Conservation (phyloP, 2,113 vertebrate species). For the Odontesthes bonariensis region DNA sequence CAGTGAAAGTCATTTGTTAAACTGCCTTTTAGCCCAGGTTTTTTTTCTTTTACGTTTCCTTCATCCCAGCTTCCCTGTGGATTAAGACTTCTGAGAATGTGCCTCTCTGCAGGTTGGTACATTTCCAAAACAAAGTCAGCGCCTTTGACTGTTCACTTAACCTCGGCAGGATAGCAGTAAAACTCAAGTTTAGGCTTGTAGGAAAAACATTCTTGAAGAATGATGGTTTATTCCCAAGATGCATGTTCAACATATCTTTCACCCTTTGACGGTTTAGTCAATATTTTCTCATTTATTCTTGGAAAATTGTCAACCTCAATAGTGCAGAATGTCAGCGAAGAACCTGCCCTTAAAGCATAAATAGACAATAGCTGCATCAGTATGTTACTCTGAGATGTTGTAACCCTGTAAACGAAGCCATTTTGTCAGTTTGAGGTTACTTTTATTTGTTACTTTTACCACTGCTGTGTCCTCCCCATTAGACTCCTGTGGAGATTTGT, state of each 20-base stretch:
- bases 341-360: neutral
- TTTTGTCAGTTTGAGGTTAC: neutral
- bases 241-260: neutral
- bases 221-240: neutral
- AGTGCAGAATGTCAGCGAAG: neutral
- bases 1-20: slow-evolving; percentile 29
- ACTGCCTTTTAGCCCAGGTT: slow-evolving; percentile 35
- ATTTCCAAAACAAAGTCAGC: slow-evolving; percentile 34
- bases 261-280: neutral
- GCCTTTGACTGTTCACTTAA: slow-evolving; percentile 16
- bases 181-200: neutral
- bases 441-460: neutral
- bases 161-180: neutral
- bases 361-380: neutral
- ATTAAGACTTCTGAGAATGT: slow-evolving; percentile 65
- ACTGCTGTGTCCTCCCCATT: slow-evolving; percentile 12
- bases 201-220: neutral
- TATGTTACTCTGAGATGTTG: neutral
- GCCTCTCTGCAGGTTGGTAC: slow-evolving; percentile 31
- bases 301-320: neutral
- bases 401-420: too few species aligned
- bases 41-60: slow-evolving; percentile 35
- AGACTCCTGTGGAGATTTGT: slow-evolving; percentile 37
- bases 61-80: slow-evolving; percentile 43
- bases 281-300: neutral